These are phyloP conservation scores for Bombus cullumanus DNA, from an alignment of 1,140 invertebrate genomes.

Conservation along the genomic window DNA sequence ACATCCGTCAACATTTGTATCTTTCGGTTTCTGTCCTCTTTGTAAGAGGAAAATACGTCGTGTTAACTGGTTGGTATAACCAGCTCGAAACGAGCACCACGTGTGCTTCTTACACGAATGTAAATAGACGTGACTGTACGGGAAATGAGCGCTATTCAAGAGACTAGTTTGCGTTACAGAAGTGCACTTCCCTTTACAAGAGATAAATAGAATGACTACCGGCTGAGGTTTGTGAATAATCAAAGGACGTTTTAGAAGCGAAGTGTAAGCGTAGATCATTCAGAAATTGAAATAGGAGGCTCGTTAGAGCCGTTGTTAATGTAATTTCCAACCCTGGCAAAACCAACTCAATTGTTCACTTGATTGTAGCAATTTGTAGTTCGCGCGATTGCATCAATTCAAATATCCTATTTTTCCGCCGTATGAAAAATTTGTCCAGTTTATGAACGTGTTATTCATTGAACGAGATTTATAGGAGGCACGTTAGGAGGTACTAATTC, in stretches of 20 bases:
- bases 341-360: background rate
- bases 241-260: background rate
- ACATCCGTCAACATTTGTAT: background rate
- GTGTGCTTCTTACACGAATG: conserved; percentile 12
- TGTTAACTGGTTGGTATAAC: conserved; percentile 2
- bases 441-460: background rate
- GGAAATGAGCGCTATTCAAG: conserved; percentile 25
- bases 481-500: too few relatives aligned
- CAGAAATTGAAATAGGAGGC: conserved; percentile 8
- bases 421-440: background rate
- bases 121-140: conserved; percentile 7
- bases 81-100: background rate
- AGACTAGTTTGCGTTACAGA: conserved; percentile 25
- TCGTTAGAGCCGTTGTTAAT: background rate
- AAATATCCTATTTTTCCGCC: background rate
- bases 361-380: background rate
- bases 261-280: background rate
- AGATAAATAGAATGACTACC: conserved; percentile 28
- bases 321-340: background rate
- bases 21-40: background rate
- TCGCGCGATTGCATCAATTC: too few relatives aligned
- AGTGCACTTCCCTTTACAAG: conserved; percentile 33
- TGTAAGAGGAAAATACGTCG: background rate
- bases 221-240: conserved; percentile 13
- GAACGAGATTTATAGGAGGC: background rate